Conservation (phyloP, 1,140 invertebrate genomes). For the Lutraria rhynchaena region DNA sequence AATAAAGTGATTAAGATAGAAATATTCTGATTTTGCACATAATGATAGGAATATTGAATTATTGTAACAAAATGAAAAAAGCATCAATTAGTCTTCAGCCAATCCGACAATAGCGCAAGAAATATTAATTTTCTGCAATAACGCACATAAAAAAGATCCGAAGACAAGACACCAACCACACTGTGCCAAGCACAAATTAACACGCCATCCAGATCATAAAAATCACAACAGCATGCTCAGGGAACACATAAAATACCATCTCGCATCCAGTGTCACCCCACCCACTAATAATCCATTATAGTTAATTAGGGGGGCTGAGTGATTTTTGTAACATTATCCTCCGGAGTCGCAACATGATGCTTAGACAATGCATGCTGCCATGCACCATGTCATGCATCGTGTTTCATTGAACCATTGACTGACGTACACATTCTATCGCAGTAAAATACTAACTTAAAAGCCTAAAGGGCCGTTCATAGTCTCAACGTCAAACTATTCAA, state of each 20-base stretch:
- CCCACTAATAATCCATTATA: conserved; percentile 49
- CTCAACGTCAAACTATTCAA: conserved; percentile 4
- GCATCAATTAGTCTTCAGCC: too few relatives aligned
- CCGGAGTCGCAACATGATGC: background rate
- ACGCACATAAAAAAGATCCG: conserved; percentile 22
- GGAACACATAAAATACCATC: conserved; percentile 35
- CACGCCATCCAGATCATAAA: conserved; percentile 31
- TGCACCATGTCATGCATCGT: conserved; percentile 17
- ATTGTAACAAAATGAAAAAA: too few relatives aligned
- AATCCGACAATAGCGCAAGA: too few relatives aligned
- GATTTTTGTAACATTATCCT: conserved; percentile 30
- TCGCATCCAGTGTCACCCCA: conserved; percentile 26
- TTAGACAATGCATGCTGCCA: conserved; percentile 6
- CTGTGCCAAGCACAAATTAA: conserved; percentile 30
- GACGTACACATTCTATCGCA: conserved; percentile 3
- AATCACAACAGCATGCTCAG: conserved; percentile 8
- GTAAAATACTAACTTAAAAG: conserved; percentile 13
- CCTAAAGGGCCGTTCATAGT: background rate
- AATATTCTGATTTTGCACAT: too few relatives aligned
- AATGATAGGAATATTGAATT: too few relatives aligned
- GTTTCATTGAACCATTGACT: background rate
- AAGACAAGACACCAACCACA: conserved; percentile 30
- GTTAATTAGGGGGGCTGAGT: conserved; percentile 31
- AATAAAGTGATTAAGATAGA: too few relatives aligned
- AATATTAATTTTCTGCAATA: conserved; percentile 22